Conservation (phyloP, 2,888 invertebrate species). For the Diarsia dahlii region DNA sequence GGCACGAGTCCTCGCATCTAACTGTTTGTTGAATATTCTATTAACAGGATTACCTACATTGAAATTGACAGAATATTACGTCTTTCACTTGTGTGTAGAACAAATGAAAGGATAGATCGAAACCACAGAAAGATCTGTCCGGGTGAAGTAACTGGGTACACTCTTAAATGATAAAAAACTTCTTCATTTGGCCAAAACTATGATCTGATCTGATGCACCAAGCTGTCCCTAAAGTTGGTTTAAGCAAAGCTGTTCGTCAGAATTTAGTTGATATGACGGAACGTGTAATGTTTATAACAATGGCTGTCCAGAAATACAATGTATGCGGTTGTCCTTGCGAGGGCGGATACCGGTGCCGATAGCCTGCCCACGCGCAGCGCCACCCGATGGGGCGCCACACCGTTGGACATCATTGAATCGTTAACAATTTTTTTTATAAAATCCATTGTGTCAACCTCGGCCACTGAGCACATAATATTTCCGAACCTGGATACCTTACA, state of each 20-base stretch:
- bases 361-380: slow-evolving; percentile 75
- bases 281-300: slow-evolving; percentile 30
- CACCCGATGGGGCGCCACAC: slow-evolving; percentile 46
- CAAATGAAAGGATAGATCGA: background rate
- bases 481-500: background rate
- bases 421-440: background rate
- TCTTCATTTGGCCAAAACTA: background rate
- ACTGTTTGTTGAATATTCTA: slow-evolving; percentile 8
- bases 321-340: slow-evolving; percentile 75
- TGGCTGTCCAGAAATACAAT: slow-evolving; percentile 45
- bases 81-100: background rate
- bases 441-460: background rate
- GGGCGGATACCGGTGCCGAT: slow-evolving; percentile 77
- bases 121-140: background rate
- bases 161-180: background rate
- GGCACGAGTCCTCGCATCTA: background rate
- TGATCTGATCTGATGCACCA: background rate
- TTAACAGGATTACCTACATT: background rate
- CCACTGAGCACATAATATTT: background rate
- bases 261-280: slow-evolving; percentile 8
- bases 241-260: background rate
- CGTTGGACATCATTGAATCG: background rate
- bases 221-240: background rate
- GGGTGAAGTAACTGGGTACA: background rate
- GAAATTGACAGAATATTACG: background rate